These are phyloP conservation scores for Ectobius pallidus DNA, from an alignment of 2,888 invertebrate genomes.

Conservation along the genomic window DNA sequence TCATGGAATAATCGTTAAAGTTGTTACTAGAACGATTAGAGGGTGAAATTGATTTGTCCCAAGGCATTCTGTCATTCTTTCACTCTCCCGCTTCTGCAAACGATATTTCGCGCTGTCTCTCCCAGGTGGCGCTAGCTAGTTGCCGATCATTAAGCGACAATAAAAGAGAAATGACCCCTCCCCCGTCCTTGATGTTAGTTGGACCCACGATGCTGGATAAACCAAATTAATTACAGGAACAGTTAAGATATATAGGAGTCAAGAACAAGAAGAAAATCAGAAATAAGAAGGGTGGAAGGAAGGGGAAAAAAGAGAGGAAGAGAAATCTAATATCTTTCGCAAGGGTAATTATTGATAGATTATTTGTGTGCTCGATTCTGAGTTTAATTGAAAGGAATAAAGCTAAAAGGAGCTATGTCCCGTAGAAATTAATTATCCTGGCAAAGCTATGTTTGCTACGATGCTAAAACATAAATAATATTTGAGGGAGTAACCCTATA, in stretches of 20 bases:
- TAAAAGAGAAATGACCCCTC: slow-evolving; percentile 31
- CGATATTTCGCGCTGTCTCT: slow-evolving; percentile 32
- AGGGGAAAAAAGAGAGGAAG: not conserved
- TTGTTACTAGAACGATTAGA: slow-evolving; percentile 7
- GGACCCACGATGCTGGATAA: slow-evolving; percentile 15
- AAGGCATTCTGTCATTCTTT: slow-evolving; percentile 10
- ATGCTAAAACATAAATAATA: no score
- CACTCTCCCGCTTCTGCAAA: not conserved
- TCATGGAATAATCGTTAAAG: slow-evolving; percentile 9
- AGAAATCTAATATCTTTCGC: slow-evolving; percentile 37
- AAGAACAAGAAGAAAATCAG: slow-evolving; percentile 19
- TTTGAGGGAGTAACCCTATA: no score
- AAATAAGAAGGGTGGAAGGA: not conserved
- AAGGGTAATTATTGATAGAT: slow-evolving; percentile 38
- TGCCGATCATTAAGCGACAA: slow-evolving; percentile 38
- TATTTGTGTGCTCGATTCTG: slow-evolving; percentile 24
- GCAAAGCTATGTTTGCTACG: no score
- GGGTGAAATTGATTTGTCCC: slow-evolving; percentile 26
- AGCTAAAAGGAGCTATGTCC: not conserved
- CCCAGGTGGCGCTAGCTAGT: slow-evolving; percentile 31
- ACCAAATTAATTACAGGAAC: slow-evolving; percentile 36
- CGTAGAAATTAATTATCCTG: no score
- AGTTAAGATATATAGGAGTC: slow-evolving; percentile 22
- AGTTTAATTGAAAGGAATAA: not conserved
- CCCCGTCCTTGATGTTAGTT: not conserved